Conservation (phyloP, 1,140 invertebrate species). For the Oedothorax gibbosus region DNA sequence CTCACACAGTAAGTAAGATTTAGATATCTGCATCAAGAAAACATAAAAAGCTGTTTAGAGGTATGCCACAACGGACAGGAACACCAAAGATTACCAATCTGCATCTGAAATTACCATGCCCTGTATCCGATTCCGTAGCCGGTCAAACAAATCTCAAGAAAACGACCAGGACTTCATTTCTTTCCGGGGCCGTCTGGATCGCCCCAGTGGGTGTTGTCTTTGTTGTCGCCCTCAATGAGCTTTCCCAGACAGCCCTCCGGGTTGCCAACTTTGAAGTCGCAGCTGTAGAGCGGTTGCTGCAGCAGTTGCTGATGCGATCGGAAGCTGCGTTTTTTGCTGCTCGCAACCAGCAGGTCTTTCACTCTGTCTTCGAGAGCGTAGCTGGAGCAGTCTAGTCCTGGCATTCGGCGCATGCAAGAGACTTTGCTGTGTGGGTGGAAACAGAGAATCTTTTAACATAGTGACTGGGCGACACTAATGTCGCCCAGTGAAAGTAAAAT, state of each 20-base stretch:
- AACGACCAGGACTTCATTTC: slow-evolving; percentile 14
- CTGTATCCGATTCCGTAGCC: too few relatives aligned
- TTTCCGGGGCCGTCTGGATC: slow-evolving; percentile 44
- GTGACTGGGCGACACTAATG: too few relatives aligned
- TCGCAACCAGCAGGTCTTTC: slow-evolving; percentile 65
- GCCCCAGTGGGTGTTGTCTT: slow-evolving; percentile 45
- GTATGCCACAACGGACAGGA: too few relatives aligned
- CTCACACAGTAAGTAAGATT: too few relatives aligned
- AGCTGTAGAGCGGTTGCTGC: slow-evolving; percentile 3
- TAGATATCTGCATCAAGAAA: too few relatives aligned
- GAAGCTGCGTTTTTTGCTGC: slow-evolving; percentile 62
- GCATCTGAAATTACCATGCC: too few relatives aligned
- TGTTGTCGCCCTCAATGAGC: slow-evolving; percentile 43
- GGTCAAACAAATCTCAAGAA: too few relatives aligned
- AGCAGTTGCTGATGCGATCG: not conserved
- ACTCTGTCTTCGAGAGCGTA: slow-evolving; percentile 66
- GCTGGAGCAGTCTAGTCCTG: slow-evolving; percentile 67
- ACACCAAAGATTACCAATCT: too few relatives aligned
- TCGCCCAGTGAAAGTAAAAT: too few relatives aligned
- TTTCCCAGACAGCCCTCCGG: slow-evolving; percentile 51
- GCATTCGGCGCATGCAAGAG: slow-evolving; percentile 39
- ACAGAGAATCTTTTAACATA: too few relatives aligned
- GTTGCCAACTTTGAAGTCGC: slow-evolving; percentile 49
- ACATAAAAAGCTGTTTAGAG: too few relatives aligned
- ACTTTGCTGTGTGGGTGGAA: slow-evolving; percentile 28